phyloP scores from a whole-genome alignment of 30 jellyfish, hydroid and myxozoan genomes.

The Turritopsis dohrnii region DNA sequence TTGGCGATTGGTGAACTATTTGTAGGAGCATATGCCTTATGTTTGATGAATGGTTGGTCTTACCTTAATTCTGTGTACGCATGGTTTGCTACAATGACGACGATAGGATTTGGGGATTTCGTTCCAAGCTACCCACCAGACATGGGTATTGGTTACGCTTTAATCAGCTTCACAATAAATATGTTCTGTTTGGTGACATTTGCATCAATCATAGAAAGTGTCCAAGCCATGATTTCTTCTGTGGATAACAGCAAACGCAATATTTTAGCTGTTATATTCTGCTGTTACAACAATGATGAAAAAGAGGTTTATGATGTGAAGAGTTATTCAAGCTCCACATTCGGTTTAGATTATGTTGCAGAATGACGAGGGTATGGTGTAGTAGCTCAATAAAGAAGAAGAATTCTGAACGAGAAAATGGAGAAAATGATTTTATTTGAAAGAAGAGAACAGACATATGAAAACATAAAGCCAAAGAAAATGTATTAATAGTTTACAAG shows the following conservation, averaged over 20 bases:
- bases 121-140: conserved; percentile 7
- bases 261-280: conserved; percentile 1
- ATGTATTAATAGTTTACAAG: too few species aligned
- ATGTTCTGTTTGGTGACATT: conserved; percentile 3
- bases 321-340: not conserved
- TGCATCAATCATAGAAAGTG: conserved; percentile 2
- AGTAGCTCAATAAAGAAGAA: too few species aligned
- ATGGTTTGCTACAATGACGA: conserved; percentile 16
- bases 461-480: too few species aligned
- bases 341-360: not conserved
- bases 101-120: conserved; percentile 8
- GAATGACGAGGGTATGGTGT: not conserved
- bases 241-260: conserved; percentile 1
- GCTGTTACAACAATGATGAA: conserved; percentile 8
- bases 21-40: not conserved
- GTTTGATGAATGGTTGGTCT: conserved; percentile 7
- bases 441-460: too few species aligned
- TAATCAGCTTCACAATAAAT: not conserved
- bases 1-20: conserved; percentile 8
- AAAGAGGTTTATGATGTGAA: not conserved
- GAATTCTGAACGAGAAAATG: too few species aligned
- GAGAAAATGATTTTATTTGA: too few species aligned
- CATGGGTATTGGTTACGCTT: not conserved
- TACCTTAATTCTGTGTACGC: conserved; percentile 16
- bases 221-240: conserved; percentile 5